Percentiles rank a stretch among this genome's conserved stretches.
phyloP scores from a whole-genome alignment of 2,113 vertebrate species.

The Gobius niger region DNA sequence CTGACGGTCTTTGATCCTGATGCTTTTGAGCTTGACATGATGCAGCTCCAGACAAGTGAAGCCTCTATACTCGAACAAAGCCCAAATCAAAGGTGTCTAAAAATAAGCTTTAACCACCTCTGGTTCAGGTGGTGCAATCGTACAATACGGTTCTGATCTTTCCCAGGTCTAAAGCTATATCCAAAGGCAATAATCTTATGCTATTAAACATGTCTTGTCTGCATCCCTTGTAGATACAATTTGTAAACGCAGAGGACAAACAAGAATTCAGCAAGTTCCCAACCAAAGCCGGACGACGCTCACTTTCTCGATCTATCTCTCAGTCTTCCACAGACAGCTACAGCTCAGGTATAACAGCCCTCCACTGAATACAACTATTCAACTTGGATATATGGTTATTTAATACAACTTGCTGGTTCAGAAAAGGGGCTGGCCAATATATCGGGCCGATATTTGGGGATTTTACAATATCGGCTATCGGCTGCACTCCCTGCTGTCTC shows the following conservation, averaged over 20 bases:
- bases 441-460: too few species aligned
- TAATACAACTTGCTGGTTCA: too few species aligned
- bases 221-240: conserved; percentile 87
- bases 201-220: not conserved
- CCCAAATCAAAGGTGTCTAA: conserved; percentile 56
- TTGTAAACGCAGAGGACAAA: conserved; percentile 92
- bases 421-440: too few species aligned
- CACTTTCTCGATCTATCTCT: conserved; percentile 94
- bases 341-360: conserved; percentile 85
- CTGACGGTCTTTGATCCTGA: conserved; percentile 53
- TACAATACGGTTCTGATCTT: not conserved
- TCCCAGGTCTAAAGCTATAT: not conserved
- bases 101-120: conserved; percentile 52
- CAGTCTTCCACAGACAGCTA: conserved; percentile 99
- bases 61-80: conserved; percentile 56
- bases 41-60: conserved; percentile 44
- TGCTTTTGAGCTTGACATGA: conserved; percentile 54
- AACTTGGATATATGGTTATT: too few species aligned
- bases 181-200: not conserved
- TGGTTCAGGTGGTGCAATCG: conserved; percentile 33
- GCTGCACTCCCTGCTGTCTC: too few species aligned
- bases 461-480: too few species aligned
- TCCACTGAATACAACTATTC: not conserved
- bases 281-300: conserved; percentile 93
- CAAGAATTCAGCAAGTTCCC: conserved; percentile 97